Conservation (phyloP, 1,140 invertebrate species). For the Diorhabda carinulata region DNA sequence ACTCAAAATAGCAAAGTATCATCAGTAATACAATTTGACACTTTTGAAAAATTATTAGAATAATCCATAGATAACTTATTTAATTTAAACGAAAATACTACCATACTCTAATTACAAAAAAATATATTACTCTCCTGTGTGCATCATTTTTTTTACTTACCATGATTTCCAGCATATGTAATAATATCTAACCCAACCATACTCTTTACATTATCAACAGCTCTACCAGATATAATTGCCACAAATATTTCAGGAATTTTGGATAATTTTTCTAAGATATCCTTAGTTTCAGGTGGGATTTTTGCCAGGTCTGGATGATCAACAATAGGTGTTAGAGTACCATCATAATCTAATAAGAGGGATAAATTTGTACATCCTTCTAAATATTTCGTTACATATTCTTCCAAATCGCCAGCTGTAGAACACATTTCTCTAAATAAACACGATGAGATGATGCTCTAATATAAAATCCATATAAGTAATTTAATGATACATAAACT, state of each 20-base stretch:
- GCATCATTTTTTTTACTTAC: background rate
- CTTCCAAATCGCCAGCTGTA: slow-evolving; percentile 19
- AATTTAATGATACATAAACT: too few species aligned
- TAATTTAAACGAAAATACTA: too few species aligned
- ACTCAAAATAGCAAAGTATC: too few species aligned
- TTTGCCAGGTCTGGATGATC: slow-evolving; percentile 31
- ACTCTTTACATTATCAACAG: slow-evolving; percentile 29
- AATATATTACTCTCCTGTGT: too few species aligned
- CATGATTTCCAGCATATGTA: slow-evolving; percentile 32
- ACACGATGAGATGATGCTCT: too few species aligned
- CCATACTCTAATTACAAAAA: too few species aligned
- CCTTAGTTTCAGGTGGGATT: slow-evolving; percentile 31
- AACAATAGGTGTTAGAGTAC: slow-evolving; percentile 31
- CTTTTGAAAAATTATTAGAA: too few species aligned
- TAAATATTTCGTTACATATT: slow-evolving; percentile 24
- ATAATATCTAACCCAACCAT: slow-evolving; percentile 29
- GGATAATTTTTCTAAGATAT: slow-evolving; percentile 22
- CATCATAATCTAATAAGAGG: slow-evolving; percentile 32
- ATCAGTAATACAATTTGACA: too few species aligned
- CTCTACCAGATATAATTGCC: slow-evolving; percentile 30
- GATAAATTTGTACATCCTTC: slow-evolving; percentile 20
- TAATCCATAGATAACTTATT: too few species aligned
- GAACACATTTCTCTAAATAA: too few species aligned
- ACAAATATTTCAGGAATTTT: slow-evolving; percentile 24
- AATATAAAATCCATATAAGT: too few species aligned